These are phyloP conservation scores for Hafferia zeledoni DNA, from an alignment of 2,797 vertebrate species.

Conservation along the genomic window DNA sequence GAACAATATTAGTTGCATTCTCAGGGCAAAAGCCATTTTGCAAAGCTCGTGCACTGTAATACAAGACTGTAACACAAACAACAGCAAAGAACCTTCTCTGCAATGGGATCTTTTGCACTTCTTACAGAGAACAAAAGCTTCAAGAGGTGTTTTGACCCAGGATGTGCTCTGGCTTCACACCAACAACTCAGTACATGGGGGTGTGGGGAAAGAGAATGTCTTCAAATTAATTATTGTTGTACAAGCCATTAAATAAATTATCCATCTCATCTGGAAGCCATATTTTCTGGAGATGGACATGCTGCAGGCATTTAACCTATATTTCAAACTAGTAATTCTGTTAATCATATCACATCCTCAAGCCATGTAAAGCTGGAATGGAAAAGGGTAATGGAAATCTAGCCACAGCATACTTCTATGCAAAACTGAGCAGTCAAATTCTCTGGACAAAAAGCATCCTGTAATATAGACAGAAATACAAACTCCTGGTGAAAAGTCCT, in stretches of 20 bases:
- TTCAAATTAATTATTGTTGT: background rate
- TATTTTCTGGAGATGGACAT: background rate
- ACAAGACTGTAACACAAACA: background rate
- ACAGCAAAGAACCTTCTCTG: background rate
- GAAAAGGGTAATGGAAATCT: background rate
- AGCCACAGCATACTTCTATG: background rate
- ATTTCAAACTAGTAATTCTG: background rate
- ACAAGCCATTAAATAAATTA: background rate
- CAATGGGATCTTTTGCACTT: background rate
- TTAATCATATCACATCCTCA: background rate
- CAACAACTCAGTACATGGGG: background rate
- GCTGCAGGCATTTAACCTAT: background rate
- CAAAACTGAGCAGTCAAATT: background rate
- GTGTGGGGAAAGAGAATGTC: fast-evolving
- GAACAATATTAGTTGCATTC: background rate
- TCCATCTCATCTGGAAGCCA: background rate
- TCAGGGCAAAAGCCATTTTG: background rate
- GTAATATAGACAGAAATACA: background rate
- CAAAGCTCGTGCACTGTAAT: background rate
- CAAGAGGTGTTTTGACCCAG: background rate
- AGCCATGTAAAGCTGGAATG: background rate
- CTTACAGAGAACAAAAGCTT: background rate
- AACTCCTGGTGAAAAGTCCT: background rate
- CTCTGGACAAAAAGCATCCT: background rate
- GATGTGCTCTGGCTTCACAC: background rate